Conservation (phyloP, 2,797 vertebrate genomes). For the Macroramphosus scolopax region DNA sequence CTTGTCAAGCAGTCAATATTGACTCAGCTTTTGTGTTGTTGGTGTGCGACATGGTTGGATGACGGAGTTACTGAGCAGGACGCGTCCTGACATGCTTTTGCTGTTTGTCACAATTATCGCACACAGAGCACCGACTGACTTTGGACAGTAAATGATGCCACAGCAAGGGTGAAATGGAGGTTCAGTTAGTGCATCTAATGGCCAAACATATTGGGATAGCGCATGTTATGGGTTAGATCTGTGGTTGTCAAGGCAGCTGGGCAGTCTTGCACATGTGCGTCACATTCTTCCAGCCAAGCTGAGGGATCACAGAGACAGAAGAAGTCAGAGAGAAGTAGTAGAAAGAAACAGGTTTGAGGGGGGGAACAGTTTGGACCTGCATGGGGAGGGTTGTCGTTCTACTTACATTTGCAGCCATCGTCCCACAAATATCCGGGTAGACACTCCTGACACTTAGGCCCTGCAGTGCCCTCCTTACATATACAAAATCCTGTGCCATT, state of each 20-base stretch:
- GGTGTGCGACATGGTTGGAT: slow-evolving; percentile 54
- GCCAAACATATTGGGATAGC: slow-evolving; percentile 16
- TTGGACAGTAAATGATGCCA: too few relatives aligned
- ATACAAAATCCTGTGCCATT: slow-evolving; percentile 99
- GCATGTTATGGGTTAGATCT: slow-evolving; percentile 24
- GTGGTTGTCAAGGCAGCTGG: slow-evolving; percentile 16
- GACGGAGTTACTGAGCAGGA: slow-evolving; percentile 47
- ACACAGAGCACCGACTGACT: too few relatives aligned
- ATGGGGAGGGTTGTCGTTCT: slow-evolving; percentile 74
- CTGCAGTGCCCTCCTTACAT: slow-evolving; percentile 96
- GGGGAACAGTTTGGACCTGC: slow-evolving; percentile 13
- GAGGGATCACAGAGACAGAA: slow-evolving; percentile 41
- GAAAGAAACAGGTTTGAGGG: slow-evolving; percentile 28
- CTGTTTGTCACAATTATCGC: too few relatives aligned
- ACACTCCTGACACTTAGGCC: slow-evolving; percentile 96
- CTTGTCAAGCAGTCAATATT: slow-evolving; percentile 75
- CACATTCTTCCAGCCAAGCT: slow-evolving; percentile 57
- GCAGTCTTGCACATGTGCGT: too few relatives aligned
- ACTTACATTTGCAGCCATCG: slow-evolving; percentile 99
- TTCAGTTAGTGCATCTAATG: slow-evolving; percentile 26
- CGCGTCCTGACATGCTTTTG: slow-evolving; percentile 49
- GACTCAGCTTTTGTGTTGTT: slow-evolving; percentile 76
- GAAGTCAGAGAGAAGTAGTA: slow-evolving; percentile 34
- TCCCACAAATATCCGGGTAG: slow-evolving; percentile 97
- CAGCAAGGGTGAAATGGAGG: too few relatives aligned